Base-by-base conservation (phyloP, 1,140 invertebrate species). In the Lepidostoma basale region DNA sequence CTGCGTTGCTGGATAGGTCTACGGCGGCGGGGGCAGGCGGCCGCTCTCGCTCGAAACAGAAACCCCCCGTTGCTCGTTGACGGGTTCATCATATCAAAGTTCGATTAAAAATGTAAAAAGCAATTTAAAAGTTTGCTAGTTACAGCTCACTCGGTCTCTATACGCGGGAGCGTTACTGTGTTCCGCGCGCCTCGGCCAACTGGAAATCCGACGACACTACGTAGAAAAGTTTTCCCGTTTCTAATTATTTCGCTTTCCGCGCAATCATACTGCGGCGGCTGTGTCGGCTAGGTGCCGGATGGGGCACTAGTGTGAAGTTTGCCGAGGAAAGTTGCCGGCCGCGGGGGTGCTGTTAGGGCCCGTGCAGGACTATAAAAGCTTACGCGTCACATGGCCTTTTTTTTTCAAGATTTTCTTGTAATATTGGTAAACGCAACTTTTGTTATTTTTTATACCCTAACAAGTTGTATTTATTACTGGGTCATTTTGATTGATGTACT, bases 81-180 rank as follows among this genome's bases (percentile, higher is more conserved):
- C 70, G 70, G 65, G 62, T 72, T 67, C 70, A 67, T 72, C 70
- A 72, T 72, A 72, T 72, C 70, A 72, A 72, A 72, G 67, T 72
- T 72, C 70, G 70, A 72, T 72, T 72, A 72, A 72, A 72, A 72
- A 72, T 72, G 70, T 72, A 72, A 72, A 72, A 72, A 69, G 70
- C 63, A 72, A 72, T 72, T 72, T 72, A 72, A 72, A 72, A 72
- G 70, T 72, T 72, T 69, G 58, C 70, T 69, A 69, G 67, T 69
- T 69, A 72, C 70, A 39, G 66, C 62, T 68, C 66, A 69, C 67
- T 65, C 67, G 66, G 49, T 58, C 44, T 25, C 64, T 39, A 44
- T 25, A 28, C 60, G 56, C 44, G n/a, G n/a, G 63, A 62, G 49
- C 42, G 52, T 36, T 36, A 10, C 9, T 25, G 36, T 36, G 30